Conservation (phyloP, 2,888 invertebrate genomes). For the Rhingia campestris region DNA sequence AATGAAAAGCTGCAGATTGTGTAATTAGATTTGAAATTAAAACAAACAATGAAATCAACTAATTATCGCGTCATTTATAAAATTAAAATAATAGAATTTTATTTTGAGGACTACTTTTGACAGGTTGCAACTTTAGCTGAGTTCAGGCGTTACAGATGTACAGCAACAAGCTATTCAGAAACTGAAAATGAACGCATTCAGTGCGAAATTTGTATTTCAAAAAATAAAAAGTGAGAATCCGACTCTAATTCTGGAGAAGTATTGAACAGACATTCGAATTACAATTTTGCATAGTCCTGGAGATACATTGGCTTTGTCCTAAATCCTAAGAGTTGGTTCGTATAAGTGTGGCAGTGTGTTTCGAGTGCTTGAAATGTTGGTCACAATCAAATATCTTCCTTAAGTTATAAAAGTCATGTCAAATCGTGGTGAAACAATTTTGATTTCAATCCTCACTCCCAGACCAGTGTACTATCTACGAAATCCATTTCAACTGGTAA, state of each 20-base stretch:
- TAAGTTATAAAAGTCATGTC: no score
- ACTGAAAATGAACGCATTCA: neutral
- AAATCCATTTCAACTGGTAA: no score
- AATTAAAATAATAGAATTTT: neutral
- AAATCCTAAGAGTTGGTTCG: no score
- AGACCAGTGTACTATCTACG: no score
- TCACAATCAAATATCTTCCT: no score
- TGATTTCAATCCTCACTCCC: no score
- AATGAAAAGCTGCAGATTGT: neutral
- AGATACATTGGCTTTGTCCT: no score
- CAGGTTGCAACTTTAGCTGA: slow-evolving; percentile 1
- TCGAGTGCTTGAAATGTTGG: no score
- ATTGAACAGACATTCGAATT: no score
- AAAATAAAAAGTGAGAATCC: neutral
- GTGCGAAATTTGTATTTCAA: neutral
- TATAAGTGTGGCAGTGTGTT: no score
- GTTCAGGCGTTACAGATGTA: slow-evolving; percentile 11
- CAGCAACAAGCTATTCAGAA: neutral
- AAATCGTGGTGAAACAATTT: no score
- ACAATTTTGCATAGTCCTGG: no score
- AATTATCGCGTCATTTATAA: neutral
- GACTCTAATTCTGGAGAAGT: neutral
- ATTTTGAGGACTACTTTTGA: slow-evolving; percentile 38
- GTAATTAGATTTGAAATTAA: neutral
- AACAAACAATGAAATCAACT: neutral